Percentiles rank a stretch among this genome's conserved stretches.
Conservation (phyloP, 2,888 invertebrate species). For the Tridacna crocea region DNA sequence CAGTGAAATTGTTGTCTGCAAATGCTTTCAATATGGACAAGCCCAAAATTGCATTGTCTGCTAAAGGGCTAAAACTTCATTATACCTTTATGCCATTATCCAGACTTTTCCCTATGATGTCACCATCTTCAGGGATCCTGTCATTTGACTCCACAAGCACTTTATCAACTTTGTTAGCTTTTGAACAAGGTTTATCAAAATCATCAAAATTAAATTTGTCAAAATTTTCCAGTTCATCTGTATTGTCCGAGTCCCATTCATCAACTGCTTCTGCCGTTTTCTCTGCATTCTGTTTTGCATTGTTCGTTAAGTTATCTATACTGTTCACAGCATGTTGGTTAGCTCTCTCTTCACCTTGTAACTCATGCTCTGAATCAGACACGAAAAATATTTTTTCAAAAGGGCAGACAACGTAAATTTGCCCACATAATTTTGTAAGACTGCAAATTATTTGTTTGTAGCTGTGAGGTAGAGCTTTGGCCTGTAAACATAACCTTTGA, state of each 20-base stretch:
- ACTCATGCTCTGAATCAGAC: background rate
- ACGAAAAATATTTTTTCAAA: background rate
- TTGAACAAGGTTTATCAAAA: conserved; percentile 34
- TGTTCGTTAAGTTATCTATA: background rate
- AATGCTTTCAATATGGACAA: too few species aligned
- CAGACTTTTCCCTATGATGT: background rate
- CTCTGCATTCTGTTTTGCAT: background rate
- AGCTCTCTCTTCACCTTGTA: background rate
- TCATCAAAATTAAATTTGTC: conserved; percentile 66
- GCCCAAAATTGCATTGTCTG: too few species aligned
- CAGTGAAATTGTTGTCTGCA: too few species aligned
- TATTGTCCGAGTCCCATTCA: conserved; percentile 56
- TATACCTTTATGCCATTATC: background rate
- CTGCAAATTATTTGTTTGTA: too few species aligned
- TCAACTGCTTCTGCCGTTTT: conserved; percentile 1
- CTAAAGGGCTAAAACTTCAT: too few species aligned
- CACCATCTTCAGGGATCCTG: background rate
- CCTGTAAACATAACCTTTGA: too few species aligned
- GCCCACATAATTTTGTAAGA: too few species aligned
- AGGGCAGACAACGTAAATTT: background rate
- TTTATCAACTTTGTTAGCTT: background rate
- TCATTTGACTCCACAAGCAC: background rate
- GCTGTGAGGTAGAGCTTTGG: too few species aligned
- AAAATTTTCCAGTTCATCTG: conserved; percentile 68
- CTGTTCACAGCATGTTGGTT: background rate